Percentiles rank a stretch among this genome's conserved stretches.
Conservation (phyloP, 1,140 invertebrate genomes). For the Diploscapter pachys region DNA sequence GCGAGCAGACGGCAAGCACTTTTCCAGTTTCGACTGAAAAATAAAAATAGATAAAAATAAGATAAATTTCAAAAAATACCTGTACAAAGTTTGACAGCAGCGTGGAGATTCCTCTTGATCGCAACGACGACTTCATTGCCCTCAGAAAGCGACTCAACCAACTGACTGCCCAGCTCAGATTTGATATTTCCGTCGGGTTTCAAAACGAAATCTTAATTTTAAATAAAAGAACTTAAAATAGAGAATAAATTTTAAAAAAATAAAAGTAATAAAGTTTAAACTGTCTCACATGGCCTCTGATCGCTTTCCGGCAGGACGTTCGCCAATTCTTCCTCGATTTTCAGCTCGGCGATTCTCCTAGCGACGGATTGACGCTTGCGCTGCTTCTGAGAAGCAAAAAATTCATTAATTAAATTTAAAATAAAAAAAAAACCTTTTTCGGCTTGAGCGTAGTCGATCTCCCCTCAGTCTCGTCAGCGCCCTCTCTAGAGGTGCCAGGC, state of each 20-base stretch:
- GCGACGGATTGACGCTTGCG: constrained; percentile 20
- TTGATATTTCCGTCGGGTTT: too few relatives aligned
- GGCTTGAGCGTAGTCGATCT: constrained; percentile 23
- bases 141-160: constrained; percentile 7
- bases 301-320: constrained; percentile 12
- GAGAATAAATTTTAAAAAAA: too few relatives aligned
- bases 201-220: too few relatives aligned
- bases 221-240: too few relatives aligned
- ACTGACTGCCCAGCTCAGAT: not conserved
- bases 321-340: constrained; percentile 21
- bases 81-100: constrained; percentile 5
- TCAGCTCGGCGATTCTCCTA: constrained; percentile 21
- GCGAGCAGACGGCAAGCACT: constrained; percentile 2
- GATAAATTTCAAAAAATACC: constrained; percentile 2
- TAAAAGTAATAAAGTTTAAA: too few relatives aligned
- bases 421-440: constrained; percentile 17
- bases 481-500: constrained; percentile 8
- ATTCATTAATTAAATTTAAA: not conserved
- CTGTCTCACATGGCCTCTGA: too few relatives aligned
- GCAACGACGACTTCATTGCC: constrained; percentile 5
- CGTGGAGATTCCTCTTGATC: constrained; percentile 17
- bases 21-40: not conserved
- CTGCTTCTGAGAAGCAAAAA: constrained; percentile 13
- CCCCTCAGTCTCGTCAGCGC: constrained; percentile 3
- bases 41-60: not conserved